Conservation (phyloP, 1,140 invertebrate genomes). For the Drosophila bocqueti region DNA sequence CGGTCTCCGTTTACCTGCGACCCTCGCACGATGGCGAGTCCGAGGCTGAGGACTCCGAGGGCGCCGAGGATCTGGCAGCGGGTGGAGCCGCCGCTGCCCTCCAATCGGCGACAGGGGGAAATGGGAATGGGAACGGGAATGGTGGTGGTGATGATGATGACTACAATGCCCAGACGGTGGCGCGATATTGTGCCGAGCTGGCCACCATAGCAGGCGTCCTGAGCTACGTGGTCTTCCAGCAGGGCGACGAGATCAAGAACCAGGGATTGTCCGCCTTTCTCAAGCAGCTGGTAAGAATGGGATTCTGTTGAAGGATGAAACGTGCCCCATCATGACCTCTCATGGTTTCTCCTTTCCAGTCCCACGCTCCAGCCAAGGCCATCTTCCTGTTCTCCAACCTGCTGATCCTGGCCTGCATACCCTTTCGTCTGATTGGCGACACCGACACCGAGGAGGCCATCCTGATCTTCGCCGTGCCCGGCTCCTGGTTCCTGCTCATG, state of each 20-base stretch:
- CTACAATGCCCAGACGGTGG: slow-evolving; percentile 86
- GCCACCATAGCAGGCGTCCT: slow-evolving; percentile 94
- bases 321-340: neutral
- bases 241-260: slow-evolving; percentile 96
- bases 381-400: slow-evolving; percentile 97
- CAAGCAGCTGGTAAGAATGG: slow-evolving; percentile 93
- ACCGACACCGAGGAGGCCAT: slow-evolving; percentile 95
- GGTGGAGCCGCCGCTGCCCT: slow-evolving; percentile 51
- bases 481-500: slow-evolving; percentile 98
- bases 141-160: slow-evolving; percentile 23
- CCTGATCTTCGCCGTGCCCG: slow-evolving; percentile 95
- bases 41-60: slow-evolving; percentile 58
- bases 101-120: neutral
- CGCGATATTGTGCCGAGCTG: slow-evolving; percentile 92
- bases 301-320: neutral
- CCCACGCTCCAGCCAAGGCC: slow-evolving; percentile 96
- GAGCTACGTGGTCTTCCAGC: slow-evolving; percentile 95
- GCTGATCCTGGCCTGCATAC: slow-evolving; percentile 96
- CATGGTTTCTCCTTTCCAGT: slow-evolving; percentile 86
- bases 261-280: slow-evolving; percentile 96
- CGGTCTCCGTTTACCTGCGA: slow-evolving; percentile 95
- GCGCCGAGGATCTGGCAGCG: neutral
- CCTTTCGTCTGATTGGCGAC: slow-evolving; percentile 91
- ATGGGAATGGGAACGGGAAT: neutral
- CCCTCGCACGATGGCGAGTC: slow-evolving; percentile 88